Percentiles rank a stretch among this genome's conserved stretches.
Evolutionary conservation across 2,888 invertebrate species (phyloP).

Genomic region (Nematopogon swammerdamellus): DNA sequence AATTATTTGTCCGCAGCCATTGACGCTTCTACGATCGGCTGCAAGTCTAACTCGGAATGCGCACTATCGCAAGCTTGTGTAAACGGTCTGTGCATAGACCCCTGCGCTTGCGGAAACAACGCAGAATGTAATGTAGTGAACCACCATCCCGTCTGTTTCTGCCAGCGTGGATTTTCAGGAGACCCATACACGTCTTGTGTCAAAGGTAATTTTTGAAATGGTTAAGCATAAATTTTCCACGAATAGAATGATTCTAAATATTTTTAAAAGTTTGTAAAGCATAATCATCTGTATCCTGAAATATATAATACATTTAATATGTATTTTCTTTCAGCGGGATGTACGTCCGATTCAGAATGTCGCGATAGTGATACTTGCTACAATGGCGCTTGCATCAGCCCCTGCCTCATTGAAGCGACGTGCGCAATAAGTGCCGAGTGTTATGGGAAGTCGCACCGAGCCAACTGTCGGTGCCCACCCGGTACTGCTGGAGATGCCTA

Average conservation of each 20-base stretch:
- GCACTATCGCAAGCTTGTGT: conserved; percentile 79
- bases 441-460: conserved; percentile 73
- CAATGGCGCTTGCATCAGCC: conserved; percentile 78
- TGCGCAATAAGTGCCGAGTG: conserved; percentile 85
- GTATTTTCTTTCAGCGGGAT: conserved; percentile 63
- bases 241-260: too few species aligned
- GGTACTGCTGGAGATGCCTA: conserved; percentile 81
- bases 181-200: conserved; percentile 80
- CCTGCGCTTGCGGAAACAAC: conserved; percentile 81
- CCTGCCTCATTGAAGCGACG: conserved; percentile 74
- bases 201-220: too few species aligned
- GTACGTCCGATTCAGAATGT: conserved; percentile 80
- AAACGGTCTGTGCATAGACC: conserved; percentile 74
- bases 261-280: too few species aligned
- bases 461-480: conserved; percentile 74
- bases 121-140: conserved; percentile 78
- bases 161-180: conserved; percentile 78
- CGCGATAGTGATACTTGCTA: conserved; percentile 76
- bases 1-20: conserved; percentile 42
- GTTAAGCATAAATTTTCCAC: too few species aligned
- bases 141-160: conserved; percentile 84
- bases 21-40: conserved; percentile 62
- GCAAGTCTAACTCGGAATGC: conserved; percentile 78
- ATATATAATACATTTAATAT: too few species aligned
- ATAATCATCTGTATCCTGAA: too few species aligned